Percentiles rank a stretch among this genome's conserved stretches.
These are phyloP conservation scores for Aramus guarauna DNA, from an alignment of 2,113 vertebrate species.

Conservation along the genomic window DNA sequence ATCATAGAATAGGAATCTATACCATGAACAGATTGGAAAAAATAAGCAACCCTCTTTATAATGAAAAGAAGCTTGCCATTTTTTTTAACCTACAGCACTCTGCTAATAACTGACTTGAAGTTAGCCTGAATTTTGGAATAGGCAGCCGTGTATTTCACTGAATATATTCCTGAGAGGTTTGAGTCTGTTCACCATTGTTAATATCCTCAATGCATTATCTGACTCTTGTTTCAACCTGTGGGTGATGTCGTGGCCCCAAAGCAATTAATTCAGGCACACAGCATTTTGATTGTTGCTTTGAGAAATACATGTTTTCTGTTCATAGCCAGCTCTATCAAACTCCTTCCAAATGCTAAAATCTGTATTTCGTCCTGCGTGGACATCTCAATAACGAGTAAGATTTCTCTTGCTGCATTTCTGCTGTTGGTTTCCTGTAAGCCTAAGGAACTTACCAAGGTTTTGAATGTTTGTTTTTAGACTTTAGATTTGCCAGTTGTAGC, in stretches of 20 bases:
- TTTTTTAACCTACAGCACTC: background rate
- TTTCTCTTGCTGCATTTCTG: background rate
- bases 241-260: background rate
- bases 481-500: background rate
- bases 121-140: background rate
- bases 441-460: background rate
- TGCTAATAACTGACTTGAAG: background rate
- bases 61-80: background rate
- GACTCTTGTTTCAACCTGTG: background rate
- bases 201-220: background rate
- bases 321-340: background rate
- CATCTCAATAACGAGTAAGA: background rate
- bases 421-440: background rate
- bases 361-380: background rate
- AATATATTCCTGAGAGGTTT: background rate
- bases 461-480: background rate
- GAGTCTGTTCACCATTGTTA: background rate
- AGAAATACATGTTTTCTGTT: background rate
- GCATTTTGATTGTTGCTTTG: background rate
- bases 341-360: background rate
- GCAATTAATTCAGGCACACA: background rate
- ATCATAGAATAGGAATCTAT: background rate
- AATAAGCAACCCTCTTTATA: background rate
- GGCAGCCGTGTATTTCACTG: background rate
- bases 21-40: background rate